Percentiles rank a stretch among this genome's conserved stretches.
Evolutionary conservation across 2,113 vertebrate genomes (phyloP).

Genomic region (Rhinoptilus africanus): DNA sequence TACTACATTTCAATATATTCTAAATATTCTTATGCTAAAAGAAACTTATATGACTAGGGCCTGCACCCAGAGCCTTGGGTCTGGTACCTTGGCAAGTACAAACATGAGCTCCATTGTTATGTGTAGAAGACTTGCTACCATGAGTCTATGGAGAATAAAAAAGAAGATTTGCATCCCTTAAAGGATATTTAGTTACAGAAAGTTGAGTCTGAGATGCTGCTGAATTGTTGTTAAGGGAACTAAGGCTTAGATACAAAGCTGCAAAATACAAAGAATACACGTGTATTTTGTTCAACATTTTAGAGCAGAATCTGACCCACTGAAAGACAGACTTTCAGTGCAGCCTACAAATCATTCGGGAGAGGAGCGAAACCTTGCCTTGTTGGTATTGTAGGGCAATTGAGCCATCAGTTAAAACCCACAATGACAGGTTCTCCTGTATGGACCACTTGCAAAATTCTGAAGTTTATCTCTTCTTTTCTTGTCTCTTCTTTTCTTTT

Average conservation of each 20-base stretch:
- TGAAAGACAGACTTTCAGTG: neutral
- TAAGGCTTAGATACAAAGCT: neutral
- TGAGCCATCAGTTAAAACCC: neutral
- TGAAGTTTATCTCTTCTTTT: neutral
- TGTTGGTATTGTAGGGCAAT: neutral
- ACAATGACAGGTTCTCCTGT: neutral
- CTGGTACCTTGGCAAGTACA: neutral
- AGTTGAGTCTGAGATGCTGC: neutral
- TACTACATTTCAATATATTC: neutral
- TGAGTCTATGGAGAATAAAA: neutral
- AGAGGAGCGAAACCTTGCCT: neutral
- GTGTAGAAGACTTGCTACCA: neutral
- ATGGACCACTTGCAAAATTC: neutral
- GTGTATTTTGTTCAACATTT: neutral
- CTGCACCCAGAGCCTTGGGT: neutral
- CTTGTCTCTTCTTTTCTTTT: neutral
- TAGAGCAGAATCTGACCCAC: neutral
- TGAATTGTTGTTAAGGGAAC: neutral
- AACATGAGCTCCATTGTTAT: neutral
- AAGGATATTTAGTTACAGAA: neutral
- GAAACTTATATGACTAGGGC: fast-evolving
- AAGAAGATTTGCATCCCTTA: neutral
- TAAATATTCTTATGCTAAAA: neutral
- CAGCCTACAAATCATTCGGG: neutral
- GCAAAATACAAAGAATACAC: neutral